A percentile compares a stretch with the other conserved stretches of the same genome.
Evolutionary conservation across 2,888 invertebrate species (phyloP).

Genomic region (Serrognathus titanus): DNA sequence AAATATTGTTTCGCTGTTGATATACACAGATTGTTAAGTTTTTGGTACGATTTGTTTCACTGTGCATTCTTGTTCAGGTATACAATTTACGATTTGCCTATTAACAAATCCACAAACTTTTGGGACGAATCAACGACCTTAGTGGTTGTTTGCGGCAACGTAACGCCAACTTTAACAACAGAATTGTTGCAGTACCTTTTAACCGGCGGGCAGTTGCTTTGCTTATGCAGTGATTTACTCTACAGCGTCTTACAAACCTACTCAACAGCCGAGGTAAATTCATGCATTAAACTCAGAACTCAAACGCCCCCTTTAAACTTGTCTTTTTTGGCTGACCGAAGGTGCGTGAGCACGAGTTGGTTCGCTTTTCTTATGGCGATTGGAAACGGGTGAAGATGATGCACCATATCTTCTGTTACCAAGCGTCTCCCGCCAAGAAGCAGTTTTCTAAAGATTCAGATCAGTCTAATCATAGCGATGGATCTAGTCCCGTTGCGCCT

Average conservation of each 20-base stretch:
- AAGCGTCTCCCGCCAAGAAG: constrained; percentile 78
- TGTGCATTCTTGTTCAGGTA: constrained; percentile 48
- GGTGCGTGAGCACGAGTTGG: constrained; percentile 79
- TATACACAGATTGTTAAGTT: neutral
- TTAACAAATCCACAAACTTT: constrained; percentile 29
- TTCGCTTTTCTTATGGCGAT: constrained; percentile 77
- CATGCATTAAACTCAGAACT: constrained; percentile 4
- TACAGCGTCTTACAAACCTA: constrained; percentile 76
- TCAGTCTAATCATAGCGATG: constrained; percentile 43
- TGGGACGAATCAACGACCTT: constrained; percentile 49
- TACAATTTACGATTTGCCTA: constrained; percentile 59
- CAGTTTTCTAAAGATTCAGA: constrained; percentile 77
- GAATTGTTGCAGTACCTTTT: constrained; percentile 69
- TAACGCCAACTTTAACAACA: constrained; percentile 62
- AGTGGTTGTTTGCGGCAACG: constrained; percentile 75
- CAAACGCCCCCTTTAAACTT: too few species aligned
- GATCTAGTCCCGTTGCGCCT: constrained; percentile 46
- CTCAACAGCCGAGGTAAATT: constrained; percentile 73
- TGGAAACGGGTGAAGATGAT: constrained; percentile 83
- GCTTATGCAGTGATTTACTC: constrained; percentile 76
- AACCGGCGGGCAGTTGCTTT: constrained; percentile 70
- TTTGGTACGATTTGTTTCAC: neutral
- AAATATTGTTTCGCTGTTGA: constrained; percentile 1
- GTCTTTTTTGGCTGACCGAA: constrained; percentile 34
- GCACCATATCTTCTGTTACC: constrained; percentile 86